phyloP scores from a whole-genome alignment of 92 coral and sea anemone genomes.

The Epizoanthus rinbou region DNA sequence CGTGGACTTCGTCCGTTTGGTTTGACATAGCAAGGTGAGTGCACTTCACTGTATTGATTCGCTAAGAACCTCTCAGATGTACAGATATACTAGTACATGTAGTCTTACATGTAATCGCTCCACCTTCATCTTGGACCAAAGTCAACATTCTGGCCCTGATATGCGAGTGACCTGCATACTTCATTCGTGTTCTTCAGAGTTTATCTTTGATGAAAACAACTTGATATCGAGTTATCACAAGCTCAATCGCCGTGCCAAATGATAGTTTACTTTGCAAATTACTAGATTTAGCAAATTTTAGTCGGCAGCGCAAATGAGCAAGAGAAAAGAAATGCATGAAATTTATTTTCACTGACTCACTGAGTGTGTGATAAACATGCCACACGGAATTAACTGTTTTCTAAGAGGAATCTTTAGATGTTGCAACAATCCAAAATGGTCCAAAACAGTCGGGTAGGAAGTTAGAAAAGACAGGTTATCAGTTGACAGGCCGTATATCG shows the following conservation, averaged over 20 bases:
- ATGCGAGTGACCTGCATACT: background rate
- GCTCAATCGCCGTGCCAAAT: too few relatives aligned
- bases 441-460: background rate
- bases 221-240: too few relatives aligned
- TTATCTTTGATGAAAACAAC: background rate
- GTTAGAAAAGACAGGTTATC: background rate
- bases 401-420: background rate
- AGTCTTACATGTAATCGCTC: background rate
- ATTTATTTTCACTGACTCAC: background rate
- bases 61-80: background rate
- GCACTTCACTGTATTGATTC: background rate
- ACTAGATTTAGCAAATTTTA: background rate
- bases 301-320: background rate
- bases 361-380: background rate
- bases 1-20: too few relatives aligned
- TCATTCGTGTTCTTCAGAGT: background rate
- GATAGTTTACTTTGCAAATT: background rate
- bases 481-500: too few relatives aligned
- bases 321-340: background rate
- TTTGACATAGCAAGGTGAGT: slow-evolving; percentile 7
- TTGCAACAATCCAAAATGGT: background rate
- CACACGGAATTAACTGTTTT: background rate
- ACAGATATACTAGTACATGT: too few relatives aligned
- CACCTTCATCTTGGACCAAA: background rate
- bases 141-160: background rate